Base-by-base conservation (phyloP, 2,888 invertebrate genomes). In the Anorthoa munda region DNA sequence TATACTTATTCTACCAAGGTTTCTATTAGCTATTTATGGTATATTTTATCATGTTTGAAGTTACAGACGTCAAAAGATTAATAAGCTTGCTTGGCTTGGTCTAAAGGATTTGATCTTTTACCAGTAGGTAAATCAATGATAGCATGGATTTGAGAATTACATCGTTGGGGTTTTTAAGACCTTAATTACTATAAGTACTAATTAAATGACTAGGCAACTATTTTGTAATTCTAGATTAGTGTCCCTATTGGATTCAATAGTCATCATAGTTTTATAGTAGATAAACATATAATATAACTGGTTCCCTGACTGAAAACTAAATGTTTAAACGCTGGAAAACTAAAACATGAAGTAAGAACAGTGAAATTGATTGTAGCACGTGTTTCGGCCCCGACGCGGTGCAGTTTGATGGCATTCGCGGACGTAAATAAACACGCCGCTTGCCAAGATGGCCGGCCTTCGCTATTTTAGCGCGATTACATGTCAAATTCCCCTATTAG, bases 371-470 rank as follows among this genome's bases (percentile, higher is more conserved):
- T 92, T 86, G 89, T 89, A 94, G 90, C 94, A 94, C 93, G 94
- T 94, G 94, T 90, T 88, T 71, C 86, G 91, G 87, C 93, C 91
- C 91, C 92, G 91, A 88, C 87, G 87, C 90, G 89, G 89, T 95
- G 95, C 94, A 95, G 92, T 94, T 94, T 93, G 92, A 92, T 93
- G 93, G 94, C 94, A 95, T 94, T 93, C 92, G 89, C 89, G 91
- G 92, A 93, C 96, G 95, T 95, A 96, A 96, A 96, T 96, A 96
- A 95, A 96, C 94, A 95, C 90, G 91, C 89, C 88, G 75, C 90
- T 86, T 95, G 96, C 96, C 96, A 96, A 96, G 92, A 95, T 93
- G 94, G 92, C 90, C 92, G 96, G 92, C 96, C 96, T 96, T 96
- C 95, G 93, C 93, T 95, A 95, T 95, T 95, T 95, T 93, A 93